Evolutionary conservation across 2,888 invertebrate genomes (phyloP), one percentile per base, ranked within the genome.

Genomic region (Caenorhabditis becei): DNA sequence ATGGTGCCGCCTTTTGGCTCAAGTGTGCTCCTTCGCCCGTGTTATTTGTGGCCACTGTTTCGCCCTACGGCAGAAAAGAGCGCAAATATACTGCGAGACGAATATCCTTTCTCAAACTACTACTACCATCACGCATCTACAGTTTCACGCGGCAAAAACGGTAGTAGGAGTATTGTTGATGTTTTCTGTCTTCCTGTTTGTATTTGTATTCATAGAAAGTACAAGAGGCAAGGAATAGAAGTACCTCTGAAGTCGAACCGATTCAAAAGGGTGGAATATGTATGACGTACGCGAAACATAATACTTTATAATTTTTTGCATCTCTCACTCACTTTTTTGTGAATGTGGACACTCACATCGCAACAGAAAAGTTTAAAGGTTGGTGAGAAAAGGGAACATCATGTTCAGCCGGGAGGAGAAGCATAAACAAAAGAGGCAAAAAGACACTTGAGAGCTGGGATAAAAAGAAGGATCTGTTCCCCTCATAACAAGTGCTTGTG

Each of bases 11-110:
- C 58, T 41, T 56, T 41, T 41, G 14, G 24, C 71, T 58, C 74
- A 51, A 75, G 66, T 61, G 75, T 66, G 66, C 75, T 75, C 61
- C 61, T 35, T 32, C 32, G n/a, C 47, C 61, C 70, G 28, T 72
- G 74, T 74, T 74, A 59, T 74, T 74, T 74, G 74, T 75, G 66
- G 75, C 66, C 66, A 66, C 75, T 75, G 75, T 75, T 66, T 75
- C 66, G 74, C 65, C 74, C 65, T 66, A 66, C 75, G 75, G 75
- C 75, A 75, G 26, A 41, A 71, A 62, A 74, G 65, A 61, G 59
- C 23, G 66, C 75, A 75, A 75, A 75, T 65, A 75, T 47, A 47
- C 47, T 20, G 47, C 47, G 16, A 41, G 41, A 23, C 49, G 49
- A 18, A 18, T 49, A 14, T 51, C 51, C 51, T 14, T 51, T 24